Conservation (phyloP, 2,888 invertebrate genomes). For the Protula sp. region DNA sequence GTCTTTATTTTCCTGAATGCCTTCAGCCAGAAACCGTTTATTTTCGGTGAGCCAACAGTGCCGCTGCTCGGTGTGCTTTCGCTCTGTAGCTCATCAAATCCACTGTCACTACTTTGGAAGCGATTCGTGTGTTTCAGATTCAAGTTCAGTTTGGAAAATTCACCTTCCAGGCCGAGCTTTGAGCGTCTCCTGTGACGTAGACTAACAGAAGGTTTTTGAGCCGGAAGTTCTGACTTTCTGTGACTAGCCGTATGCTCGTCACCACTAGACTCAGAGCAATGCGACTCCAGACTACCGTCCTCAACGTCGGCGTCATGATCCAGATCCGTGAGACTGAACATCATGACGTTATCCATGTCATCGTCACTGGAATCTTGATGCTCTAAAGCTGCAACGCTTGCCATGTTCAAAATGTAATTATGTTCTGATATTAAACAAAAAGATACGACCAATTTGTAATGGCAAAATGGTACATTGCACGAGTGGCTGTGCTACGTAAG, state of each 20-base stretch:
- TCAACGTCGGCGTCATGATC: conserved; percentile 14
- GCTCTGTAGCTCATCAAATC: not conserved
- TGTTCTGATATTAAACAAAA: too few species aligned
- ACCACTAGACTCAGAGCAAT: not conserved
- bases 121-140: not conserved
- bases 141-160: not conserved
- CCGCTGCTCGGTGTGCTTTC: not conserved
- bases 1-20: conserved; percentile 11
- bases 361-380: not conserved
- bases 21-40: conserved; percentile 14
- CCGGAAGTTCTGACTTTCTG: not conserved
- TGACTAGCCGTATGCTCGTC: not conserved
- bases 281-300: not conserved
- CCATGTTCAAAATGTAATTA: too few species aligned
- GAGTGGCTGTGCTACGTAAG: too few species aligned
- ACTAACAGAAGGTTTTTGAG: conserved; percentile 5
- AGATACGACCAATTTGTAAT: too few species aligned
- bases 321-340: conserved; percentile 21
- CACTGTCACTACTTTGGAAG: conserved; percentile 1
- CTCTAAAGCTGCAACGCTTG: too few species aligned
- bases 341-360: conserved; percentile 20
- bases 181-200: conserved; percentile 5
- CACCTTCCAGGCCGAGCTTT: not conserved
- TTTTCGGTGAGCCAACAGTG: not conserved
- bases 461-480: too few species aligned